Base-by-base conservation (phyloP, 2,113 vertebrate species). In the Hippocampus comes region DNA sequence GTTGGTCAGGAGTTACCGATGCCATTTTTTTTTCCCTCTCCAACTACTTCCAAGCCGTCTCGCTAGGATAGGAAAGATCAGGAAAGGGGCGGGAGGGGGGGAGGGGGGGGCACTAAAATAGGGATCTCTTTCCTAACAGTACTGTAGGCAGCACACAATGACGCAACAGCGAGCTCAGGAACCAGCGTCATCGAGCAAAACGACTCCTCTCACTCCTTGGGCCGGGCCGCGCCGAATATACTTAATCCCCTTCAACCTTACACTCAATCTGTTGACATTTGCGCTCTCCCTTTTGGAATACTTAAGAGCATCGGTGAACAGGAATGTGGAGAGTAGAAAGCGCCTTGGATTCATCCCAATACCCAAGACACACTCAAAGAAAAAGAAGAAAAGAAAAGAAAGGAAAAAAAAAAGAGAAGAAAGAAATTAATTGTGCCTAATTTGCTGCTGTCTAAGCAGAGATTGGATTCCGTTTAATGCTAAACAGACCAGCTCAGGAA, bases 401-500 rank as follows among this genome's bases (percentile, higher is more conserved):
- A 64, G 38, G 41, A 63, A 1, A 3, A 63, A 38, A 23, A 64
- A 64, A 42, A 64, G 9, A 64, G 14, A 66, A 66, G 64, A 66
- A 66, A 66, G 42, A 82, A 88, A 88, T 89, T 87, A 89, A 91
- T 89, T 84, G 85, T 71, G 72, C 72, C 79, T 89, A 89, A 91
- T 90, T 89, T 90, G 80, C 82, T 84, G 87, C 87, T 78, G 82
- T 87, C 89, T 86, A 90, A 92, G 90, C 83, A 87, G 76, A 86
- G 76, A 90, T 89, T 87, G 86, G 87, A 86, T 89, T 90, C 82
- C 78, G 80, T 87, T 90, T 89, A 89, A 89, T 87, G 84, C 82
- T 89, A 85, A 89, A 89, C 82, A 81, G 84, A 63, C 74, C 55
- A 61, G 85, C 81, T 79, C 86, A 85, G 81, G 82, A 89, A 89